These are phyloP conservation scores for Peromyscus leucopus DNA, from an alignment of 2,113 vertebrate genomes.

Conservation along the genomic window DNA sequence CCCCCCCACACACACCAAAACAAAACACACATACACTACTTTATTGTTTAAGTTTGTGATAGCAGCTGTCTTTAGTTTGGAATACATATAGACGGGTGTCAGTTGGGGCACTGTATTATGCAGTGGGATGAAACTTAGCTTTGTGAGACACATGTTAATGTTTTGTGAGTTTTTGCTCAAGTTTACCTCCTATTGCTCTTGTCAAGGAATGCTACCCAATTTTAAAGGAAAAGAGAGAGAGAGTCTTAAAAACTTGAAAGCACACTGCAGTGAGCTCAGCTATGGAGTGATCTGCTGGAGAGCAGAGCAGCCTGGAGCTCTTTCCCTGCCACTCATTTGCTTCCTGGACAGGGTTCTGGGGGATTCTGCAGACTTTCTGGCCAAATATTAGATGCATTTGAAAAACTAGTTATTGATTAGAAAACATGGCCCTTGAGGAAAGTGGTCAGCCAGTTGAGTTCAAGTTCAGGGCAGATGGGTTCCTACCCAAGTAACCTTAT, in stretches of 20 bases:
- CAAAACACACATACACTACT: not conserved
- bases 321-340: not conserved
- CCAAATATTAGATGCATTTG: not conserved
- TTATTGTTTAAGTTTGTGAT: not conserved
- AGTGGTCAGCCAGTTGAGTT: not conserved
- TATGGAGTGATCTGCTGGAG: not conserved
- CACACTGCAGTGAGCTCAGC: not conserved
- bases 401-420: not conserved
- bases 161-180: constrained; percentile 57
- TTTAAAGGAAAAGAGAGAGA: not conserved
- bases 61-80: not conserved
- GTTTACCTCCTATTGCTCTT: not conserved
- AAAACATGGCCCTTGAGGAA: not conserved
- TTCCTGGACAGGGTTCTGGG: constrained; percentile 10
- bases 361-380: not conserved
- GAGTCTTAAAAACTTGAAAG: not conserved
- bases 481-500: not conserved
- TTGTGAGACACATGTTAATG: constrained; percentile 1
- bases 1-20: not conserved
- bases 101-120: not conserved
- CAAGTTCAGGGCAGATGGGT: not conserved
- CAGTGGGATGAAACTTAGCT: not conserved
- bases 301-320: not conserved
- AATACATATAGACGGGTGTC: not conserved
- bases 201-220: not conserved